phyloP scores from a whole-genome alignment of 1,140 invertebrate species.

The Chelonus insularis region DNA sequence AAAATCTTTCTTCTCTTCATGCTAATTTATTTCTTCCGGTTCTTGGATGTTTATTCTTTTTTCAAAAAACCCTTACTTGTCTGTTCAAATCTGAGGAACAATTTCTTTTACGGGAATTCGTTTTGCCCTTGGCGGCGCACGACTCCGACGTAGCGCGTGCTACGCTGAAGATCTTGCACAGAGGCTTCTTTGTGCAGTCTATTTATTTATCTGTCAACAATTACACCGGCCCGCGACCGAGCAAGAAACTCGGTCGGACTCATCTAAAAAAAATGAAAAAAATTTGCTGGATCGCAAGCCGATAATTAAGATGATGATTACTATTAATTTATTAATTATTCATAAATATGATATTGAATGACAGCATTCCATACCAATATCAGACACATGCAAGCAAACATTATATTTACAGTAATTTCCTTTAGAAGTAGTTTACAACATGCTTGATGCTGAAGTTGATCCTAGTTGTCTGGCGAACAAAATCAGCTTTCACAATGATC shows the following conservation, averaged over 20 bases:
- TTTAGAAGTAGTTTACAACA: too few species aligned
- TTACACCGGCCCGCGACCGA: slow-evolving; percentile 45
- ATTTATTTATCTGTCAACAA: slow-evolving; percentile 60
- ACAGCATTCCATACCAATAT: slow-evolving; percentile 5
- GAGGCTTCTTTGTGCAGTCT: slow-evolving; percentile 48
- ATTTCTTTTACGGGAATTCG: slow-evolving; percentile 38
- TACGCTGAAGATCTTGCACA: slow-evolving; percentile 39
- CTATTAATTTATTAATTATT: slow-evolving; percentile 37
- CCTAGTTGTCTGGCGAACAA: slow-evolving; percentile 64
- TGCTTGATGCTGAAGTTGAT: background rate
- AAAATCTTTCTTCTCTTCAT: too few species aligned
- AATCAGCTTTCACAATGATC: slow-evolving; percentile 95
- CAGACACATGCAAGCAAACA: too few species aligned
- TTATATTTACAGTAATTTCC: too few species aligned
- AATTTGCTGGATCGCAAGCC: slow-evolving; percentile 12
- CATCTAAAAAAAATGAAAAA: slow-evolving; percentile 23
- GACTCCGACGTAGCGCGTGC: slow-evolving; percentile 44
- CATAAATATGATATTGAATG: background rate
- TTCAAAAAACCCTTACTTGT: background rate
- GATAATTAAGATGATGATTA: slow-evolving; percentile 34
- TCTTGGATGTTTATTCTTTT: too few species aligned
- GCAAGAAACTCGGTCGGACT: slow-evolving; percentile 36
- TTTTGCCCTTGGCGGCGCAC: slow-evolving; percentile 45
- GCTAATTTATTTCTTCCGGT: too few species aligned
- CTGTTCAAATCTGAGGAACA: slow-evolving; percentile 12